Base-by-base conservation (phyloP, 2,888 invertebrate species). In the Rhaphigaster nebulosa region DNA sequence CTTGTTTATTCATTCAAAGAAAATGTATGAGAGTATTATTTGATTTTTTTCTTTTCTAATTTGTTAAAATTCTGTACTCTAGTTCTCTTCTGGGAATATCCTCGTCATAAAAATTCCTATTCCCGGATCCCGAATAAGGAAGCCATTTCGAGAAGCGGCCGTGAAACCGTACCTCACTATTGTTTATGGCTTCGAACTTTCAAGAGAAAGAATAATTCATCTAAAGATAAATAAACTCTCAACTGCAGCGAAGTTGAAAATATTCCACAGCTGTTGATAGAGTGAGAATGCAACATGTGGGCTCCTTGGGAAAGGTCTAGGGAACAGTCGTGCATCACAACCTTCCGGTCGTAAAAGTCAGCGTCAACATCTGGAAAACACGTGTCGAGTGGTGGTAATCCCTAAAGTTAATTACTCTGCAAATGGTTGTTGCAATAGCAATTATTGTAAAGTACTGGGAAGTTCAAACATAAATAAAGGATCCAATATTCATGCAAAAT, bases 281-380 rank as follows among this genome's bases (percentile, higher is more conserved):
- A 50, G 26, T 13, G 26, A n/a, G 84, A 45, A n/a, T n/a, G 45
- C 41, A 18, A 84, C 84, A 84, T 84, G 41, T 84, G 84, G 1
- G 13, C 45, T 84, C 4, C 45, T 84, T 84, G 84, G 84, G 84
- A 45, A 84, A 84, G 84, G 84, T 41, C 41, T 26, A n/a, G 45
- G 45, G 1, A 50, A n/a, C 8, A 5, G 45, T 13, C 26, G 15
- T 84, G 84, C 84, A 84, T 84, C 45, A n/a, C 26, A n/a, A 15
- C 41, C 84, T 45, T 45, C 45, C 45, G 45, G n/a, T 84, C 84
- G 38, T 84, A 26, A 45, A 84, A 84, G 84, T 45, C 84, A n/a
- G 10, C 26, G n/a, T 45, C 45, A 45, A 84, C 84, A 84, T 84
- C 84, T 84, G 84, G 41, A 45, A n/a, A 45, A 84, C 84, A 84